Base-by-base conservation (phyloP, 2,113 vertebrate genomes). In the Neotragus moschatus region DNA sequence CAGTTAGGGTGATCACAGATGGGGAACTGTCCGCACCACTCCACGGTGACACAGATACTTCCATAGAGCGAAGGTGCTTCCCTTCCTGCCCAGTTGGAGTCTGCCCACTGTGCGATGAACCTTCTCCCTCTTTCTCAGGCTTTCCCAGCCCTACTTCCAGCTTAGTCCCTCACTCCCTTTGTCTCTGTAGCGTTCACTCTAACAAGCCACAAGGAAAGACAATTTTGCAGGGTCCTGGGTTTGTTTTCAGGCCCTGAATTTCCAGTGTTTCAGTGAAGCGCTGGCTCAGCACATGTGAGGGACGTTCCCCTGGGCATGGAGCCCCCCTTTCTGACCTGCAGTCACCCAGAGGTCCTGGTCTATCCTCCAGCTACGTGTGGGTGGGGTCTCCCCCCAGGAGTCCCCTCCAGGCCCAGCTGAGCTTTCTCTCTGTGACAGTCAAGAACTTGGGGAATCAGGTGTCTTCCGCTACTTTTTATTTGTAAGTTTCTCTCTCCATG, bases 91-190 rank as follows among this genome's bases (percentile, higher is more conserved):
- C n/a, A 11, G 63, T 10, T 70, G 63, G n/a, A 36, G 63, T 36
- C n/a, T 36, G 17, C 17, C 17, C 4, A 0, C 17, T 70, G 63
- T 70, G 63, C 0, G 0, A 70, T 70, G 63, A 70, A 11, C n/a
- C 9, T 36, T 19, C 63, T 70, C 63, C 21, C 30, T 63, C 63
- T 33, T 33, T 61, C 60, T 66, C 16, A 36, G 63, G n/a, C 63
- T 70, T 70, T 70, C 17, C 63, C n/a, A 36, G n/a, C 63, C n/a
- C 17, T 36, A 21, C 11, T 11, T 21, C 63, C 9, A 70, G 63
- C n/a, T 36, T 36, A 36, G 17, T 70, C 63, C 63, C 9, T 21
- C n/a, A 36, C n/a, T 70, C 5, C 17, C 63, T 11, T 7, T 66
- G 8, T n/a, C 33, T 66, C 63, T 66, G 63, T 36, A 21, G 63